Base-by-base conservation (phyloP, 2,113 vertebrate species). In the Hiodon tergisus region DNA sequence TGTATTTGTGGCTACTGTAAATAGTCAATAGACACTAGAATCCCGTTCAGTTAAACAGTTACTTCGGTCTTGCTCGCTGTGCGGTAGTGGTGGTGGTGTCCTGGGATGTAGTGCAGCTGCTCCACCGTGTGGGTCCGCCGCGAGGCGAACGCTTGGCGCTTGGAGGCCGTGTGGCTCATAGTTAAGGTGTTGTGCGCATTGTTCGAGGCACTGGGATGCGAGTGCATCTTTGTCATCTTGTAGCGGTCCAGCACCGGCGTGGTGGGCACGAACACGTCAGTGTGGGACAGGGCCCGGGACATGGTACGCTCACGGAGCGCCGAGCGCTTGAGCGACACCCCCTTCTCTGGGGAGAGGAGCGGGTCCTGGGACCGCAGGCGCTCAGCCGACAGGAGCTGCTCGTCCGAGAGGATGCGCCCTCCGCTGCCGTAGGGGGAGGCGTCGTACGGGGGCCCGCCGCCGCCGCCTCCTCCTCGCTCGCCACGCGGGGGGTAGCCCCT, bases 51-150 rank as follows among this genome's bases (percentile, higher is more conserved):
- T 95, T 91, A 99, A 89, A 99, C 98, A 88, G 98, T 99, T 89
- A 99, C 98, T 91, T 99, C 97, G 2, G 97, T 99, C 92, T 99
- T 99, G 92, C 97, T 99, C 70, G 95, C 95, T 80, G 96, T 96
- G 85, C 93, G 94, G 86, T 98, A 98, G 89, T 98, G 96, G 80
- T 97, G 95, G 79, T 96, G 95, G 83, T 96, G 95, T 77, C 92
- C 95, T 0, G 97, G 96, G 76, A 96, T 90, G 76, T 98, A 98
- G 78, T 98, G 95, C 83, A 98, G 94, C 85, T 99, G 97, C 69
- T 99, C 97, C 83, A 98, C 92, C 0, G 97, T 99, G 90, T 98
- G 97, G 86, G 97, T 98, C 81, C 95, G 93, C 85, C 97, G 94
- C 0, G 97, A 95, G 88, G 97, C 97, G 51, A 99, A 99, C 0